Evolutionary conservation across 1,140 invertebrate species (phyloP).

Genomic region (Heliconius nattereri): DNA sequence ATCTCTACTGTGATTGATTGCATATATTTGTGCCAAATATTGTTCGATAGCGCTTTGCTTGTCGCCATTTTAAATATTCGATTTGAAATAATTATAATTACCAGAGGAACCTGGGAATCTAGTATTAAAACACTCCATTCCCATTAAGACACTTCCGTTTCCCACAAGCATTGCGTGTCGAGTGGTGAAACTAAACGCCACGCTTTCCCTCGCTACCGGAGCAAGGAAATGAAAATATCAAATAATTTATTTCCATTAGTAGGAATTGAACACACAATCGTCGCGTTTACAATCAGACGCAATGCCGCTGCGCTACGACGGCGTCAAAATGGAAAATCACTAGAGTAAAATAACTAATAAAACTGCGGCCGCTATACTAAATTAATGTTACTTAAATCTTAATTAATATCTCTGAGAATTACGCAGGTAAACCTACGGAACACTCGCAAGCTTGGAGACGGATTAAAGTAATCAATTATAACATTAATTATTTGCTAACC

Average conservation of each 20-base stretch:
- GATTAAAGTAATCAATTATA: constrained; percentile 36
- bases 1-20: not conserved
- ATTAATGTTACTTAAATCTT: not conserved
- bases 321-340: not conserved
- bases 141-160: no score
- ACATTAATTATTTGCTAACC: constrained; percentile 36
- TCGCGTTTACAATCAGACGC: no score
- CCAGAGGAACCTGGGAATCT: no score
- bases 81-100: no score
- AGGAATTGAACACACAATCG: no score
- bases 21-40: not conserved
- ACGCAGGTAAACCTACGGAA: not conserved
- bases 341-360: not conserved
- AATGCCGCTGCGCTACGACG: no score
- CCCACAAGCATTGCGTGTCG: no score
- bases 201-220: no score
- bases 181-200: no score
- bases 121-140: no score
- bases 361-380: not conserved
- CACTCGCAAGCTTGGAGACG: not conserved
- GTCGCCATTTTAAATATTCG: not conserved
- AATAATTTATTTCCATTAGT: no score
- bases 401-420: not conserved
- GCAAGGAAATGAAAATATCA: no score
- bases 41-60: not conserved